phyloP scores from a whole-genome alignment of 2,888 invertebrate species.

The Chloroclystis v-ata region DNA sequence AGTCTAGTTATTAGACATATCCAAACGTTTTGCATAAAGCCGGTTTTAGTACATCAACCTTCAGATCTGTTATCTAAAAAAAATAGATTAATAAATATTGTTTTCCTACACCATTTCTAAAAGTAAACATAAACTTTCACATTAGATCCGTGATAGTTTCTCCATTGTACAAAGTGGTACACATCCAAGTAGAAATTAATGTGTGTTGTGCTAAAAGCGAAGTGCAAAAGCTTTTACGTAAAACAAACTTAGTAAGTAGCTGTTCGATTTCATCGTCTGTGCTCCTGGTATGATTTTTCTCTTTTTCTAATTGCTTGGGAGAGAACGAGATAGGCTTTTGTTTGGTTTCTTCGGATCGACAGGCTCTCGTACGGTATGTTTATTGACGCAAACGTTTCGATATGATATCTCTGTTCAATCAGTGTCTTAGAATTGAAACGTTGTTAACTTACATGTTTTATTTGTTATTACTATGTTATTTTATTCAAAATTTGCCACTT shows the following conservation, averaged over 20 bases:
- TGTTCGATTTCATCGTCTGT: slow-evolving; percentile 21
- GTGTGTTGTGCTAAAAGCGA: slow-evolving; percentile 41
- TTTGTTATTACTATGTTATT: no score
- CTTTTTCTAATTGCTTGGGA: slow-evolving; percentile 11
- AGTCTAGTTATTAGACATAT: no score
- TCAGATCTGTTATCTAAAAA: no score
- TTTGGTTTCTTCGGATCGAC: slow-evolving; percentile 30
- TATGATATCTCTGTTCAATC: slow-evolving; percentile 18
- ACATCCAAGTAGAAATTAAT: slow-evolving; percentile 40
- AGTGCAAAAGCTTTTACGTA: slow-evolving; percentile 41
- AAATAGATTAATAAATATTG: no score
- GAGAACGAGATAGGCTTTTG: slow-evolving; percentile 18
- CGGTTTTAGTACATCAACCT: no score
- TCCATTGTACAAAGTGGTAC: slow-evolving; percentile 29
- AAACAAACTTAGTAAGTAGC: slow-evolving; percentile 33
- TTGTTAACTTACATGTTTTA: not conserved
- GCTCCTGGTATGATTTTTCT: slow-evolving; percentile 9
- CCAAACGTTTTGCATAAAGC: no score
- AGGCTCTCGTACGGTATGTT: slow-evolving; percentile 39
- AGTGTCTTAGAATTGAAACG: not conserved
- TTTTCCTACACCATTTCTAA: not conserved
- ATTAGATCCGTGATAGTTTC: slow-evolving; percentile 24
- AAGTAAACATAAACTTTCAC: slow-evolving; percentile 7
- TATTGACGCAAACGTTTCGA: slow-evolving; percentile 51
- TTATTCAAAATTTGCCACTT: no score